Conservation (phyloP, 2,797 vertebrate genomes). For the Adrianichthys oophorus region DNA sequence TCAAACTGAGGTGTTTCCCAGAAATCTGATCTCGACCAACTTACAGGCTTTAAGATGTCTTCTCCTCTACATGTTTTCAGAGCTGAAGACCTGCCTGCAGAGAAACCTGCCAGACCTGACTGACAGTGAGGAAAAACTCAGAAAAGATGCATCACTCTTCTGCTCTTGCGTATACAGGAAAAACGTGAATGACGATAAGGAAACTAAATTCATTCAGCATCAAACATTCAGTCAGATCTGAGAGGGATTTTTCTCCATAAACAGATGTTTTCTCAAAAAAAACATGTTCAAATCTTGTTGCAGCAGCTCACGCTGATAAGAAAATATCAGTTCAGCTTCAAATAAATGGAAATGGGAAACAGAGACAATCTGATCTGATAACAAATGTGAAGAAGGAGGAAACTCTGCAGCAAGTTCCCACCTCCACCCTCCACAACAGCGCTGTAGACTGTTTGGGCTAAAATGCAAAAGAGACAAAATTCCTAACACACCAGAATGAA, state of each 20-base stretch:
- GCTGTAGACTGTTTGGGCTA: no score
- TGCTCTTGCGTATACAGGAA: not conserved
- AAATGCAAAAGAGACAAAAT: no score
- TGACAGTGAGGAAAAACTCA: not conserved
- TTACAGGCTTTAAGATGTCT: not conserved
- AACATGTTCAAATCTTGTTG: not conserved
- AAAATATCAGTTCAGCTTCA: conserved; percentile 19
- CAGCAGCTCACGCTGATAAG: not conserved
- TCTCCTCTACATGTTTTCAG: not conserved
- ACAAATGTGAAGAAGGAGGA: no score
- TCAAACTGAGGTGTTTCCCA: conserved; percentile 13
- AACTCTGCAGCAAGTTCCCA: no score
- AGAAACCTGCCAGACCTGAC: not conserved
- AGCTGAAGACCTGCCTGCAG: not conserved
- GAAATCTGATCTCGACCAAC: not conserved
- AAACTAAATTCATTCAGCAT: no score
- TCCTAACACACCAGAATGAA: no score
- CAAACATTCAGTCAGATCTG: no score
- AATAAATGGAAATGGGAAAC: conserved; percentile 6
- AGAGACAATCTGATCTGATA: not conserved
- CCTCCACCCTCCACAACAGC: no score
- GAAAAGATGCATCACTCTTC: conserved; percentile 12
- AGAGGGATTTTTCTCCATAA: not conserved
- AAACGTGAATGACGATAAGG: no score
- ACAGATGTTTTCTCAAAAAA: not conserved